Evolutionary conservation across 2,888 invertebrate species (phyloP), one percentile per base, ranked within the genome.

Genomic region (Celastrina argiolus): DNA sequence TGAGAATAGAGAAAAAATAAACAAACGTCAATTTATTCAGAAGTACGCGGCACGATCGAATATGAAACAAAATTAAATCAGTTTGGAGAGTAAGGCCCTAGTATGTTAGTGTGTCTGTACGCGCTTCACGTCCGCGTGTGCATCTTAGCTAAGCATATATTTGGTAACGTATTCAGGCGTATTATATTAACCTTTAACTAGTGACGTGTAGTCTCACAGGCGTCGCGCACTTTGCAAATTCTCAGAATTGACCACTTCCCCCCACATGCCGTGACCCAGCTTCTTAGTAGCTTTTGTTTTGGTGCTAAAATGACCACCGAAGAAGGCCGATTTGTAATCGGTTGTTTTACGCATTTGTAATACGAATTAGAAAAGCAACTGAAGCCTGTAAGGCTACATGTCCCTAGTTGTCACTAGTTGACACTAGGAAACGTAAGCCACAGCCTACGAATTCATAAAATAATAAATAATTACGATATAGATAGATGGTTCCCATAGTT

Each of bases 241-340:
- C 28, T 28, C 5, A 28, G 28, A 5, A 28, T 28, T 28, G 28
- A 28, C 28, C 36, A 59, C 34, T 59, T 70, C 68, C 69, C 67
- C 68, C 69, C 70, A 67, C 70, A 69, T 68, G 67, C 70, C 67
- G 65, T 67, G 63, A 71, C 67, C 69, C 68, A 10, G 66, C 67
- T 45, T 70, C 70, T 70, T 45, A 69, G 73, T 71, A 72, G 70
- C 72, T 73, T 72, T 70, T 69, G 69, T 69, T 72, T 72, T 70
- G 69, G 70, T 70, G 67, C 65, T 61, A 65, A 72, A 71, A 69
- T 67, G 70, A 72, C 69, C 66, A 31, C 51, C 31, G 71, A 71
- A 70, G 71, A 34, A 59, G 58, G 66, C 51, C 69, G 69, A 68
- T 26, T 66, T 71, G 73, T 66, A 68, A 18, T 70, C 67, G 63